Evolutionary conservation across 1,140 invertebrate genomes (phyloP).

Genomic region (Agrypnia vestita): DNA sequence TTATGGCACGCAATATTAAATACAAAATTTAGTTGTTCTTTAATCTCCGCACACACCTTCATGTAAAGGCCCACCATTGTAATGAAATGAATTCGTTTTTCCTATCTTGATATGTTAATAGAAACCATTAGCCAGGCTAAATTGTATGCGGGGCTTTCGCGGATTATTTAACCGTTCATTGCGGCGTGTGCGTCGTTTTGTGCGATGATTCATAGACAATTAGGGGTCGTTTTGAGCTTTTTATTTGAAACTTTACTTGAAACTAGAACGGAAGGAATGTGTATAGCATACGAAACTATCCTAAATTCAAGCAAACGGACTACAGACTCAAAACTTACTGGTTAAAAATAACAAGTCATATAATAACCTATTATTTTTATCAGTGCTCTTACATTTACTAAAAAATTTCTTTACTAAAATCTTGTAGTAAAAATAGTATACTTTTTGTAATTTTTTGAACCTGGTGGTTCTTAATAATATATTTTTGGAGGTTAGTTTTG

Average conservation of each 20-base stretch:
- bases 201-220: not conserved
- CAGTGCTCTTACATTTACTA: no score
- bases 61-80: conserved; percentile 1
- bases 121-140: conserved; percentile 44
- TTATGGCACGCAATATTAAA: conserved; percentile 16
- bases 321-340: not conserved
- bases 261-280: no score
- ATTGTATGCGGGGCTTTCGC: conserved; percentile 32
- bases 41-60: conserved; percentile 1
- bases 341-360: no score
- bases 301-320: not conserved
- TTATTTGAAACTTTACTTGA: no score
- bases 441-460: no score
- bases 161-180: conserved; percentile 34
- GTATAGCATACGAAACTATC: no score
- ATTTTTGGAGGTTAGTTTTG: no score
- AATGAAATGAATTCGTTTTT: conserved; percentile 15
- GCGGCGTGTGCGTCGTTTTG: not conserved
- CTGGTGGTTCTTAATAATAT: no score
- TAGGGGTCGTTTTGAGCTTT: not conserved
- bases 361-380: no score
- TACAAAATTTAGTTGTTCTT: conserved; percentile 13
- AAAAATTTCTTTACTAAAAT: no score
- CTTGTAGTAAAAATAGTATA: no score
- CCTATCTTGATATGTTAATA: conserved; percentile 49